Conservation (phyloP, 2,113 vertebrate genomes). For the Cisticola juncidis region DNA sequence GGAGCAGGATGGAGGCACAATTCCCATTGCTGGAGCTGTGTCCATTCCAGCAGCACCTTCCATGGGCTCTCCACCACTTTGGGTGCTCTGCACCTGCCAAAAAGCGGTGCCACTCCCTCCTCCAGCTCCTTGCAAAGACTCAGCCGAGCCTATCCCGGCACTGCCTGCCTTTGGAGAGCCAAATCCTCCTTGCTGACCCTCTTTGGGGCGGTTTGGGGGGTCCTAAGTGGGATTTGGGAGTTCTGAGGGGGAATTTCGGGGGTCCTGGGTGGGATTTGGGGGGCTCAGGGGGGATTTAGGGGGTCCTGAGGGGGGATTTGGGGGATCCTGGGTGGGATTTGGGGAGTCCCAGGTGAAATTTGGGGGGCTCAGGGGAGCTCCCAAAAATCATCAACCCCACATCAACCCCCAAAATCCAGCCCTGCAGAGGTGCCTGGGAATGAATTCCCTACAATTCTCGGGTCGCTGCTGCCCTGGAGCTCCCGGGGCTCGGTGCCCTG, state of each 20-base stretch:
- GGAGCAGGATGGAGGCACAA: neutral
- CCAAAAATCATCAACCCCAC: no score
- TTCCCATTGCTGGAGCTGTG: neutral
- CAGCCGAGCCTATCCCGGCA: fast-evolving
- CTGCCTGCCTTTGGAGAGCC: neutral
- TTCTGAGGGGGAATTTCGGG: no score
- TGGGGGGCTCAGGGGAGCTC: no score
- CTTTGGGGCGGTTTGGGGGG: no score
- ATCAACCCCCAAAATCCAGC: neutral
- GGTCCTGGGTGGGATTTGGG: no score
- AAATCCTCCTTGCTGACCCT: fast-evolving
- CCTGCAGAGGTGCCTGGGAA: neutral
- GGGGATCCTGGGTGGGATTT: no score
- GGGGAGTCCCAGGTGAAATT: no score
- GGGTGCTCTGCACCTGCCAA: neutral
- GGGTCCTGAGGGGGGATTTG: no score
- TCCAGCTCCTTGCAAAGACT: neutral
- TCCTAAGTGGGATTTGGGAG: no score
- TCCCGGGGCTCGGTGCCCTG: neutral
- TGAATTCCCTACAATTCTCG: fast-evolving
- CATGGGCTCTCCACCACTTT: fast-evolving
- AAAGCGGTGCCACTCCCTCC: neutral
- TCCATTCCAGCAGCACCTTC: neutral
- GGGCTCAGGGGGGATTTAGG: no score
- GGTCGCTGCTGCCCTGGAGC: fast-evolving